Evolutionary conservation across 2,113 vertebrate genomes (phyloP).

Genomic region (Hyaena hyaena): DNA sequence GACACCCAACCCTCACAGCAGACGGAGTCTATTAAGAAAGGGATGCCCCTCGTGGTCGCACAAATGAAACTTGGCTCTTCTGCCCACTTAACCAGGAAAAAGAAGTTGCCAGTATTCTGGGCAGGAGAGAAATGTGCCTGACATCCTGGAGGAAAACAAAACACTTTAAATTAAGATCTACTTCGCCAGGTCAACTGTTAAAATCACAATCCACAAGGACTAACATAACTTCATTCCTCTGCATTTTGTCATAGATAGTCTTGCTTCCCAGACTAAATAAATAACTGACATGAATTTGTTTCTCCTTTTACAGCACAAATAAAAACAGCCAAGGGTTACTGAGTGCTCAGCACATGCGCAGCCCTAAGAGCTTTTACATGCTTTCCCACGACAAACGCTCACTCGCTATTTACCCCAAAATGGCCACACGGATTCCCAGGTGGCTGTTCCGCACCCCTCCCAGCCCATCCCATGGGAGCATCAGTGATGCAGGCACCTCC

Average conservation of each 20-base stretch:
- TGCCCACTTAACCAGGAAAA: neutral
- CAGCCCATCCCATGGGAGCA: too few relatives aligned
- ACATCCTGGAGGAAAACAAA: neutral
- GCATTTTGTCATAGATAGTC: neutral
- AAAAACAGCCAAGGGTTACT: neutral
- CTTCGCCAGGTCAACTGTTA: neutral
- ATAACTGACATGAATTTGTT: neutral
- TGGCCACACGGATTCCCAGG: too few relatives aligned
- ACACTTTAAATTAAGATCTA: neutral
- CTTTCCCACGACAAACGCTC: neutral
- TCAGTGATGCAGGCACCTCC: too few relatives aligned
- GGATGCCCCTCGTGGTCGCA: neutral
- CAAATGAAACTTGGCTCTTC: neutral
- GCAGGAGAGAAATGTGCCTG: neutral
- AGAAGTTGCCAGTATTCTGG: neutral
- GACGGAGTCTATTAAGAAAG: neutral
- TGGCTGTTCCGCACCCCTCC: too few relatives aligned
- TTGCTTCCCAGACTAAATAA: neutral
- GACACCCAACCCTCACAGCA: too few relatives aligned
- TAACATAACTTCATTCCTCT: neutral
- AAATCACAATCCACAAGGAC: neutral
- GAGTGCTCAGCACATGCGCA: neutral
- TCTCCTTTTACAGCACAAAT: neutral
- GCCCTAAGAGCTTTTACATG: fast-evolving
- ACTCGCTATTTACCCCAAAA: too few relatives aligned